phyloP scores from a whole-genome alignment of 2,113 vertebrate genomes.

The Vombatus ursinus region DNA sequence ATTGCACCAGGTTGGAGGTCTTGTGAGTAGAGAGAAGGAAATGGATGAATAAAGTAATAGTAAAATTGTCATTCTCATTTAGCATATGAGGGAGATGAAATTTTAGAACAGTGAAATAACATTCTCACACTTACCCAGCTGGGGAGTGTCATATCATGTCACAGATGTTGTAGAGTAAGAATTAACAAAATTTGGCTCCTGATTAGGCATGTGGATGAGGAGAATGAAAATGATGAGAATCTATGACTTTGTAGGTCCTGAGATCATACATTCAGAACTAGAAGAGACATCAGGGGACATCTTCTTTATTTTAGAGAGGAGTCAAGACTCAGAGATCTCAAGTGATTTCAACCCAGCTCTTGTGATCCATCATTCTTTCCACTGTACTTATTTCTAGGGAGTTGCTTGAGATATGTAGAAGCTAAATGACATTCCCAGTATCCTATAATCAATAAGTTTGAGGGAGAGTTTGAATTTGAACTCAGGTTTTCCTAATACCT shows the following conservation, averaged over 20 bases:
- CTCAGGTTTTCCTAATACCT: background rate
- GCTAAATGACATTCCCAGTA: background rate
- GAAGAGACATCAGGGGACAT: too few species aligned
- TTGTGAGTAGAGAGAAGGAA: background rate
- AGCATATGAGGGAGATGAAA: background rate
- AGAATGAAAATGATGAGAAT: background rate
- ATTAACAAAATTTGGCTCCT: background rate
- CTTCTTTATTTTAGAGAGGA: too few species aligned
- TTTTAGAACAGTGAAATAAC: background rate
- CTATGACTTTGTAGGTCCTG: too few species aligned
- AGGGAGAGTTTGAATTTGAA: background rate
- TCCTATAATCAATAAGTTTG: background rate
- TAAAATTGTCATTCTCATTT: background rate
- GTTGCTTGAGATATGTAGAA: too few species aligned
- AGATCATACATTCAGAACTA: too few species aligned
- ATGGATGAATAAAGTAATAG: background rate
- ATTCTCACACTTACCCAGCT: background rate
- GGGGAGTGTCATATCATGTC: background rate
- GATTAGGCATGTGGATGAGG: background rate
- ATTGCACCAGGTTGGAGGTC: background rate
- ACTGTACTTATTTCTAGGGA: too few species aligned
- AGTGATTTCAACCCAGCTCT: too few species aligned
- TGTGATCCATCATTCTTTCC: too few species aligned
- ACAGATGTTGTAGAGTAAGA: background rate
- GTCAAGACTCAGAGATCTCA: too few species aligned